Base-by-base conservation (phyloP, 2,797 vertebrate species). In the Meriones psammophilus region DNA sequence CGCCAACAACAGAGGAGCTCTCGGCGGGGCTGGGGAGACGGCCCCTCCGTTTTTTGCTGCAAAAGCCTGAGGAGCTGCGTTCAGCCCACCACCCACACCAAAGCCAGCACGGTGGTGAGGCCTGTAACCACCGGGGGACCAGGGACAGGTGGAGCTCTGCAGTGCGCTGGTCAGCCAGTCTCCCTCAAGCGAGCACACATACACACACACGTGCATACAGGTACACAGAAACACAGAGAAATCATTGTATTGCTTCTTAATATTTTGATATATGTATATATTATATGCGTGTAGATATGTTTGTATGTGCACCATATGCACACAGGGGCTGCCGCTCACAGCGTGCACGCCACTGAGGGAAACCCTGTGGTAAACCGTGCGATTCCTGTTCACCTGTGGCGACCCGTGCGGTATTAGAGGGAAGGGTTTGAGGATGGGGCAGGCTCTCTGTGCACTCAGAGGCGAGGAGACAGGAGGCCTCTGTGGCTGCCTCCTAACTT, bases 321-420 rank as follows among this genome's bases (percentile, higher is more conserved):
- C 33, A 36, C 12, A 80, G 33, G 78, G 58, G 28, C 39, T 50
- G 18, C 30, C 18, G 8, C 71, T 62, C 66, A 71, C 2, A 39
- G 33, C 30, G 10, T 8, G 64, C 17, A 33, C 5, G 0, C 15
- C 9, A 9, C 79, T 46, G 2, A 12, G 77, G 73, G 17, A 33
- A 62, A 64, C 64, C 64, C 28, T 10, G 26, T 3, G 0, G 62
- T 42, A 30, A 36, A 17, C 50, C 3, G 0, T 54, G 20, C 33
- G 5, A 3, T 64, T 26, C 7, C 10, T 39, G 22, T 50, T 28
- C 46, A 73, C 78, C n/a, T 3, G 13, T 12, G 18, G 28, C 22
- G 1, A 17, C 58, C 13, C 3, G 9, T 1, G 17, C 0, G 0
- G 33, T 8, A 1, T 9, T 33, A 20, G 46, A 39, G 7, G 8